Evolutionary conservation across 2,888 invertebrate genomes (phyloP), one percentile per base, ranked within the genome.

Genomic region (Temnothorax rugatulus): DNA sequence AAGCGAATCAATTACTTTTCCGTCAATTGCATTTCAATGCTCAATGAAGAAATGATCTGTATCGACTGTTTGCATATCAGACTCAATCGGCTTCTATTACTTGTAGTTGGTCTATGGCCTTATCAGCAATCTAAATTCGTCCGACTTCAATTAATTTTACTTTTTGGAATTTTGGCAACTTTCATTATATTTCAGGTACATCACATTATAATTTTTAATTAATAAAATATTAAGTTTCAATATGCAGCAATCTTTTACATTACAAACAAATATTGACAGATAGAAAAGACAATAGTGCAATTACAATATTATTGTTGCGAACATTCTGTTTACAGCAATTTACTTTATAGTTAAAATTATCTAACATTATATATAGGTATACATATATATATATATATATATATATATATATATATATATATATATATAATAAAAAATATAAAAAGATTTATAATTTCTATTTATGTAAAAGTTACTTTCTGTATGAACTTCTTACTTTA

Each of bases 51-150:
- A 13, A 75, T 75, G 74, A 61, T 75, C 29, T 29, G 25, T n/a
- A n/a, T 44, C 2, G 29, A 59, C 0, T n/a, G 15, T 29, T 13
- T 61, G 4, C 34, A 75, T 4, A 34, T 75, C 9, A 18, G n/a
- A 2, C 34, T 75, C 0, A 61, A 75, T 44, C 74, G 61, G 4
- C 21, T 47, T n/a, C 9, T 75, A 13, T n/a, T 75, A 34, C 61
- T 61, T 4, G 7, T 21, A n/a, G 15, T 59, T 59, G 74, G 44
- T 29, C 8, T 74, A 15, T 61, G 74, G 59, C 74, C 61, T 76
- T 76, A 76, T 29, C 64, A 76, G 0, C 57, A 18, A 38, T 73
- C 25, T 15, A 25, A 15, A 54, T 15, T 57, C 11, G 41, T 41
- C 11, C 15, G 15, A 11, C 9, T 73, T 57, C 11, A 57, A 11